Base-by-base conservation (phyloP, 2,888 invertebrate species). In the Pheosia gnoma region DNA sequence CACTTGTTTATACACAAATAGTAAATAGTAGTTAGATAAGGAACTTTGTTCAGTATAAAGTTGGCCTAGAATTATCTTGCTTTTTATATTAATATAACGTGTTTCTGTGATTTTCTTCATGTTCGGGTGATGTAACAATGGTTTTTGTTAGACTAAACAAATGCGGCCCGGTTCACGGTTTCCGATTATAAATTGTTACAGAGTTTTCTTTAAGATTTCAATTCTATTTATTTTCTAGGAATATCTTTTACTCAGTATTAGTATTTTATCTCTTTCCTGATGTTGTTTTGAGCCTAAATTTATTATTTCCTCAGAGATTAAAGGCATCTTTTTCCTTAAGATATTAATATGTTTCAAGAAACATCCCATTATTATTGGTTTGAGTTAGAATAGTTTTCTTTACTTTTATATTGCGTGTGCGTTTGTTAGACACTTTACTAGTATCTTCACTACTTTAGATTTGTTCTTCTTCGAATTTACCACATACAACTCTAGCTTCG, bases 121-220 rank as follows among this genome's bases (percentile, higher is more conserved):
- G 13, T 25, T 38, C 36, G 13, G n/a, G 45, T 57, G 57, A 39
- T 59, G 41, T 59, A 58, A 59, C 57, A 60, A 63, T 55, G 6
- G 55, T 52, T 57, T 58, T 41, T 43, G 60, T 59, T 55, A 75
- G 70, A 63, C 63, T 74, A 69, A 74, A 71, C 72, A 74, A 65
- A 64, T 45, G 43, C 47, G 47, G 9, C 47, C 53, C n/a, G 47
- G 54, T n/a, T 51, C 43, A 51, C 57, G 62, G 63, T 61, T 66
- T 65, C 60, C 61, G 49, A 52, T 58, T 60, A 59, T 39, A 70
- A 62, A 67, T 63, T 60, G 57, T 47, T 59, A 62, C 60, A 56
- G 65, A 62, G 69, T 63, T 55, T 60, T 13, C 52, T 59, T 53
- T 58, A 58, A 61, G 47, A 63, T 59, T 45, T 43, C 51, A 59